These are phyloP conservation scores for Elephas maximus DNA, from an alignment of 2,113 vertebrate species.

Conservation along the genomic window DNA sequence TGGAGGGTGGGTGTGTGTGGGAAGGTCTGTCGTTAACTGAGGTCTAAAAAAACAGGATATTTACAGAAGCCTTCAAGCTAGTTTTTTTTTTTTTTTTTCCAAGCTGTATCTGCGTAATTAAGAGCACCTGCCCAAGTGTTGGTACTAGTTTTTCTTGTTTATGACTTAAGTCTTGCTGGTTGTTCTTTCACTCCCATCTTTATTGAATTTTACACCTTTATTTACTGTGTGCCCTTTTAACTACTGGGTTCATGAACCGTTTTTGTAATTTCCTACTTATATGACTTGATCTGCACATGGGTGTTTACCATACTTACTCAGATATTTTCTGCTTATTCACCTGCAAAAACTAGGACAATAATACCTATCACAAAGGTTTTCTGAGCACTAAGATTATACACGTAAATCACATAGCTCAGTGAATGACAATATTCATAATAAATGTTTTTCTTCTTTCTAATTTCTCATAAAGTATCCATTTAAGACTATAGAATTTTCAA, in stretches of 20 bases:
- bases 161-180: conserved; percentile 2
- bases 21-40: neutral
- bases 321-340: conserved; percentile 27
- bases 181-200: neutral
- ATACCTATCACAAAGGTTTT: neutral
- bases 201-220: neutral
- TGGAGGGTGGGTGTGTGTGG: neutral
- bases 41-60: conserved; percentile 7
- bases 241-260: neutral
- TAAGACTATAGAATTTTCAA: conserved; percentile 35
- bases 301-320: neutral
- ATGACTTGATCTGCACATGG: neutral
- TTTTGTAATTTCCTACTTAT: conserved; percentile 42
- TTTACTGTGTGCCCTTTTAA: conserved; percentile 12
- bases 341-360: conserved; percentile 30
- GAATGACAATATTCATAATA: neutral
- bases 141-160: conserved; percentile 56
- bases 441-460: neutral
- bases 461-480: conserved; percentile 11
- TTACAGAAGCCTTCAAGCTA: neutral
- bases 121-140: neutral
- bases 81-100: too few relatives aligned
- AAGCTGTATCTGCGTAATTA: neutral
- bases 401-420: neutral
- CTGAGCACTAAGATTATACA: neutral